A percentile compares a stretch with the other conserved stretches of the same genome.
These are phyloP conservation scores for Sapayoa aenigma DNA, from an alignment of 2,113 vertebrate genomes.

Conservation along the genomic window DNA sequence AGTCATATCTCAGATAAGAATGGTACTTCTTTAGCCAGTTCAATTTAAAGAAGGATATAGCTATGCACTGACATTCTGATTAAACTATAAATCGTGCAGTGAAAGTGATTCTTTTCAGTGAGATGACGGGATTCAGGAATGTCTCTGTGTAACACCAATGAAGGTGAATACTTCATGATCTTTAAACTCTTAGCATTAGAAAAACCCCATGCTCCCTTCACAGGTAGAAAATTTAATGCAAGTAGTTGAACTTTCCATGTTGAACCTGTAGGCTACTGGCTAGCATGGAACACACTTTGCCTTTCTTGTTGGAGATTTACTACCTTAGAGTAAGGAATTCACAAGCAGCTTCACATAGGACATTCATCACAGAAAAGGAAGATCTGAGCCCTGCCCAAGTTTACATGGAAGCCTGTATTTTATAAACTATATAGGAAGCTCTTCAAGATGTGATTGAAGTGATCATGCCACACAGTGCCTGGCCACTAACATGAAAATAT, in stretches of 20 bases:
- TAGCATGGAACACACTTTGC: rapidly evolving
- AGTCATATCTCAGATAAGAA: not conserved
- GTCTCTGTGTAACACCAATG: not conserved
- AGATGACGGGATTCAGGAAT: not conserved
- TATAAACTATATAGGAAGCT: not conserved
- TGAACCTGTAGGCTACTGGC: not conserved
- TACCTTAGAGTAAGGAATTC: not conserved
- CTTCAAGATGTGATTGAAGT: not conserved
- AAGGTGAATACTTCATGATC: not conserved
- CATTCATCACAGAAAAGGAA: not conserved
- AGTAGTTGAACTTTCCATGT: not conserved
- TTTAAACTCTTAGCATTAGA: not conserved
- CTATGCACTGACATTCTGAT: not conserved
- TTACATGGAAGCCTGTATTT: not conserved
- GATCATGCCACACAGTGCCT: not conserved
- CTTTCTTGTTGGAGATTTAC: not conserved
- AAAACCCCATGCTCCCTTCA: not conserved
- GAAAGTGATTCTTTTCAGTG: not conserved
- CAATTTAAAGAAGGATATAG: not conserved
- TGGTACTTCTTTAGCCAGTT: not conserved
- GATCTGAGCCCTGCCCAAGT: not conserved
- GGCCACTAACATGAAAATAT: not conserved
- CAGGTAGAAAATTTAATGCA: not conserved
- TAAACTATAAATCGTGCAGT: not conserved
- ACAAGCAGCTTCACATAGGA: not conserved